Base-by-base conservation (phyloP, 2,113 vertebrate species). In the Seriola quinqueradiata region DNA sequence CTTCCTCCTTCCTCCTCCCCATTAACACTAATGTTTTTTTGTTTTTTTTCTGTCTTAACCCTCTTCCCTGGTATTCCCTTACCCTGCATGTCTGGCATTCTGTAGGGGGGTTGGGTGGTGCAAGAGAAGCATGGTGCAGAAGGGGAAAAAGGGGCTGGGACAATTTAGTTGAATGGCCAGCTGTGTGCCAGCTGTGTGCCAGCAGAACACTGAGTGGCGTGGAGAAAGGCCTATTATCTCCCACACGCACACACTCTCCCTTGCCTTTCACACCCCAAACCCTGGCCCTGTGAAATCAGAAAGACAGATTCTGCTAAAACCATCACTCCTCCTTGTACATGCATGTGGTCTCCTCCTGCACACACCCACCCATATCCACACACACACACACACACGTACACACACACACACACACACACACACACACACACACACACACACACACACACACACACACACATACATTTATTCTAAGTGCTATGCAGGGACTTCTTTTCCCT, bases 131-230 rank as follows among this genome's bases (percentile, higher is more conserved):
- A 16, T 65, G 55, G 25, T 42, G 71, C 19, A 70, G 48, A n/a
- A 80, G 55, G 65, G 70, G 23, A 19, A 46, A 65, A 44, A 50
- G 80, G 59, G 79, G 77, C 57, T 74, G 52, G 69, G 85, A 82
- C 75, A 59, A 68, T 84, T 82, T 82, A 74, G 61, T 58, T 79
- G 74, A 82, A 87, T 79, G 90, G 81, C 93, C 93, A 94, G 93
- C 94, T 93, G 92, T 91, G 85, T 92, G 86, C 90, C 93, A 94
- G 93, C 94, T 95, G 94, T 93, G 92, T 93, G 90, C 92, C 87
- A 88, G 79, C 44, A 40, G 85, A 92, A 86, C 65, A 44, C 79
- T 91, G 91, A 94, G 90, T 81, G 92, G 92, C 74, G 79, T 92
- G 87, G 86, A 92, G 90, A 91, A 92, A 89, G 89, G 85, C 81